Percentiles rank a stretch among this genome's conserved stretches.
These are phyloP conservation scores for Setipinna tenuifilis DNA, from an alignment of 2,797 vertebrate species.

Conservation along the genomic window DNA sequence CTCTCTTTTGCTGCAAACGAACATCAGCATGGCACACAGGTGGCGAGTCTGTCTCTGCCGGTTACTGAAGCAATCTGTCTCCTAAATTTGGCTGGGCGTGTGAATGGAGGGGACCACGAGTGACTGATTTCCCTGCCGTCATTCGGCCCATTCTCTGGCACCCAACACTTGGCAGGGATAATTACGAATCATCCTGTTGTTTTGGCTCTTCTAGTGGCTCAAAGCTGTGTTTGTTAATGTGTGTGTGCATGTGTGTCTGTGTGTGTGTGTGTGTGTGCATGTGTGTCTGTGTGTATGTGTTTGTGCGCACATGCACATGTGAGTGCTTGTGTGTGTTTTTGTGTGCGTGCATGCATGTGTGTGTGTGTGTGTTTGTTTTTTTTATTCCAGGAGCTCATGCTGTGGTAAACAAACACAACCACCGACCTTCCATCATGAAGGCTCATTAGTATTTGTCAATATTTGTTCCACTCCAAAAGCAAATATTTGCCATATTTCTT, in stretches of 20 bases:
- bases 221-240: conserved; percentile 27
- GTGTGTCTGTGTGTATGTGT: too few species aligned
- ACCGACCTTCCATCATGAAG: conserved; percentile 45
- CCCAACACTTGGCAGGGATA: conserved; percentile 57
- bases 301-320: too few species aligned
- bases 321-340: too few species aligned
- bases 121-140: conserved; percentile 39
- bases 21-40: conserved; percentile 50
- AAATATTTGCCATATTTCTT: conserved; percentile 2
- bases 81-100: conserved; percentile 53
- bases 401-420: conserved; percentile 53
- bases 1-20: conserved; percentile 24
- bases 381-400: conserved; percentile 38
- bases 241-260: too few species aligned
- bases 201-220: conserved; percentile 39
- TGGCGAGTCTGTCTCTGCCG: conserved; percentile 55
- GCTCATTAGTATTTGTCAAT: conserved; percentile 41
- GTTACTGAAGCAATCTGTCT: conserved; percentile 57
- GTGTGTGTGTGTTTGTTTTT: too few species aligned
- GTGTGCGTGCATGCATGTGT: too few species aligned
- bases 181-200: conserved; percentile 51
- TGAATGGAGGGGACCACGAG: conserved; percentile 52
- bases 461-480: conserved; percentile 33
- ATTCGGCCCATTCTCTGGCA: conserved; percentile 54
- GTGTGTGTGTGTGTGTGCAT: too few species aligned